Conservation (phyloP, 1,140 invertebrate genomes). For the Trichoplusia ni region DNA sequence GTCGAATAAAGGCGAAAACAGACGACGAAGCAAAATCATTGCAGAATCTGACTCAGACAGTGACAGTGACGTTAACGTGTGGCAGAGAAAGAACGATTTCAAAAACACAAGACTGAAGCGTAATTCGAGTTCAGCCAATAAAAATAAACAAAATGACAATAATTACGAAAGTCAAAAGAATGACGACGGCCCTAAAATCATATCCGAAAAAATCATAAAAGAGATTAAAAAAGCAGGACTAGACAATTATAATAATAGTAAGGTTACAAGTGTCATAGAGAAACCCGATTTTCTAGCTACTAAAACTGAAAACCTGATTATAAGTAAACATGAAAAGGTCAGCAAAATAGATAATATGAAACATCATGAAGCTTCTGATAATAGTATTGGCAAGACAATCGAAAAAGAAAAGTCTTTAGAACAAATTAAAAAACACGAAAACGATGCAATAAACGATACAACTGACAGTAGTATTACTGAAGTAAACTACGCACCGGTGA, state of each 20-base stretch:
- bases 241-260: constrained; percentile 45
- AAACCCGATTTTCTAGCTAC: constrained; percentile 32
- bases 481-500: constrained; percentile 40
- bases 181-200: constrained; percentile 55
- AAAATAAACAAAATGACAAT: constrained; percentile 64
- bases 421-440: constrained; percentile 25
- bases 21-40: constrained; percentile 75
- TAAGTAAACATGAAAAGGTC: constrained; percentile 11
- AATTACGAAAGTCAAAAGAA: constrained; percentile 50
- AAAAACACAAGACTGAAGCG: constrained; percentile 76
- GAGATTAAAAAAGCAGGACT: constrained; percentile 61
- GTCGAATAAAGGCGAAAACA: constrained; percentile 78
- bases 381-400: constrained; percentile 24
- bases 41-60: constrained; percentile 79
- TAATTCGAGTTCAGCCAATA: constrained; percentile 66
- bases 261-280: constrained; percentile 22
- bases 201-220: constrained; percentile 60
- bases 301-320: constrained; percentile 28
- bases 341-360: constrained; percentile 22
- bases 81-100: constrained; percentile 72
- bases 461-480: constrained; percentile 32
- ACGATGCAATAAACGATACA: constrained; percentile 37
- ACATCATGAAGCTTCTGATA: constrained; percentile 26
- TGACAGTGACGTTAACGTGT: constrained; percentile 68
- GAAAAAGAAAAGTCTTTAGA: constrained; percentile 35